Evolutionary conservation across 2,888 invertebrate genomes (phyloP).

Genomic region (Thecophora atra): DNA sequence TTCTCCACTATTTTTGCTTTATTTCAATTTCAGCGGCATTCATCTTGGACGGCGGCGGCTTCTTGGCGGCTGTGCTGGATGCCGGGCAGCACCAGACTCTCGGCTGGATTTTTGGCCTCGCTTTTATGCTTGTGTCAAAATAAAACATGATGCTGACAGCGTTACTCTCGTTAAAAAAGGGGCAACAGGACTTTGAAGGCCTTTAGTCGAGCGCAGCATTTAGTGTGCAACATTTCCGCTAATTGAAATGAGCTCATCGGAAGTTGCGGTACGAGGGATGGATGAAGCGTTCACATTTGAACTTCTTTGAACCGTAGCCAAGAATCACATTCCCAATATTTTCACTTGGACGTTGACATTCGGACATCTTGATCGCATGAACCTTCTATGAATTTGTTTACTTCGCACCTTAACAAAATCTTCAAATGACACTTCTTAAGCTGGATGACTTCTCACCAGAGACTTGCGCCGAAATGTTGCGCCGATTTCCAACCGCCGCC

Average conservation of each 20-base stretch:
- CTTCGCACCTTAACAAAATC: no score
- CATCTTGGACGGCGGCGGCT: background rate
- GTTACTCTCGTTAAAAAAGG: constrained; percentile 2
- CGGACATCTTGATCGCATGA: no score
- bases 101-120: background rate
- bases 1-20: background rate
- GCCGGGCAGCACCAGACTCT: constrained; percentile 8
- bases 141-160: constrained; percentile 26
- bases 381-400: no score
- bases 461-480: no score
- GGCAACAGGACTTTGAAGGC: constrained; percentile 4
- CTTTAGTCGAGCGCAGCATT: constrained; percentile 15
- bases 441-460: no score
- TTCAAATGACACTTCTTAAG: no score
- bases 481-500: no score
- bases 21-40: constrained; percentile 20
- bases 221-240: constrained; percentile 42
- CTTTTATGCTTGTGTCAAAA: constrained; percentile 26
- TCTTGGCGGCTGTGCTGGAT: constrained; percentile 7
- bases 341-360: no score
- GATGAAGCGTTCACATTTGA: no score
- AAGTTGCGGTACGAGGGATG: background rate
- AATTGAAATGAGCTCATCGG: constrained; percentile 46
- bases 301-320: no score
- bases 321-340: no score